Percentiles rank a stretch among this genome's conserved stretches.
Conservation (phyloP, 2,888 invertebrate species). For the Lithophane leautieri region DNA sequence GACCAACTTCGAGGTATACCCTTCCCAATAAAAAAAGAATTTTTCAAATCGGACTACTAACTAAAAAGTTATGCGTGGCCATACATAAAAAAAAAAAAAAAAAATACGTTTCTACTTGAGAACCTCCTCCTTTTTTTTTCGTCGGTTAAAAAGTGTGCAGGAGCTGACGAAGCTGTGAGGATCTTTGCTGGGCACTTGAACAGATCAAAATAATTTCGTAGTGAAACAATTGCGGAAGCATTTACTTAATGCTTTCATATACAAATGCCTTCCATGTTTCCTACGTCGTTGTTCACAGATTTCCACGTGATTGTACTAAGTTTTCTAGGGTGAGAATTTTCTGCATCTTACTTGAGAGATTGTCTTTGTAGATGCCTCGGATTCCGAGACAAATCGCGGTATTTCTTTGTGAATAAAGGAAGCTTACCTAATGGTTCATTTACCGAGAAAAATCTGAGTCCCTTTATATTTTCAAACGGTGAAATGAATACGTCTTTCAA, state of each 20-base stretch:
- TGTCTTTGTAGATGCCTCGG: slow-evolving; percentile 19
- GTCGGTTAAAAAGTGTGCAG: too few species aligned
- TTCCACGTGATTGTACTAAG: slow-evolving; percentile 27
- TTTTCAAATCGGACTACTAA: too few species aligned
- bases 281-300: slow-evolving; percentile 16
- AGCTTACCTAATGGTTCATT: slow-evolving; percentile 24
- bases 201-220: neutral
- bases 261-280: slow-evolving; percentile 12
- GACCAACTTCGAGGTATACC: too few species aligned
- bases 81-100: too few species aligned
- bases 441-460: neutral
- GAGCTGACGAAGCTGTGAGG: neutral
- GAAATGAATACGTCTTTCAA: neutral
- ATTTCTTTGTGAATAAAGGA: slow-evolving; percentile 29
- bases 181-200: neutral
- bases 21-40: too few species aligned
- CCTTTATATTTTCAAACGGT: neutral
- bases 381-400: slow-evolving; percentile 27
- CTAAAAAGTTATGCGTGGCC: too few species aligned
- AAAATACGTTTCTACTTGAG: too few species aligned
- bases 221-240: slow-evolving; percentile 13
- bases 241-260: neutral
- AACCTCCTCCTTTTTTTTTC: too few species aligned
- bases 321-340: slow-evolving; percentile 47
- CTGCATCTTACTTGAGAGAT: slow-evolving; percentile 13